Evolutionary conservation across 1,140 invertebrate genomes (phyloP), one percentile per base, ranked within the genome.

Genomic region (Papilio helenus): DNA sequence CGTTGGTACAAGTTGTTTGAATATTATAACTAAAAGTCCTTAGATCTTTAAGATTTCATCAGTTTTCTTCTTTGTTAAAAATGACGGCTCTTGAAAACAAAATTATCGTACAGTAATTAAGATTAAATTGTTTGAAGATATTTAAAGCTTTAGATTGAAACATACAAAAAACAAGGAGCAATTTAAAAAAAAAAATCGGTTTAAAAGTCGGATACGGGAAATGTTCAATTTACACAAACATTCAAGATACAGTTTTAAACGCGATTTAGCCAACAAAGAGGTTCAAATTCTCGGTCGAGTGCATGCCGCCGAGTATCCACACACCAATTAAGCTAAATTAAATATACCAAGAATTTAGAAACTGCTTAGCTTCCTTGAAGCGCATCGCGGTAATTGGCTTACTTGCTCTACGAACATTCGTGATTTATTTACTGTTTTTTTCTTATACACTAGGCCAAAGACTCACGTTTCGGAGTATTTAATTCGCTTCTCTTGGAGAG

Each of bases 301-400:
- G 88, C 88, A 82, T 85, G 84, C 89, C 84, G 83, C 85, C 85
- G 85, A 87, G 84, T 90, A 91, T 88, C 84, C 85, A 92, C 90
- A 92, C 87, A 92, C 90, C 90, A 93, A 94, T 94, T 93, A 93
- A 92, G 89, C 85, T 93, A 86, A 93, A 94, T 94, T 92, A 93
- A 94, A 93, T 92, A 91, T 92, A 93, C 92, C 88, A 92, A 93
- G 92, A 94, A 94, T 93, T 93, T 94, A 94, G 93, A 93, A 94
- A 94, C 90, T 93, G 90, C 87, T 92, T 92, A 92, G 88, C 92
- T 93, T 93, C 89, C 92, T 93, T 92, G 90, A 92, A 94, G 91
- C 93, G 93, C 92, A 93, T 90, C 93, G 92, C 82, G 81, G 88
- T 94, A 94, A 94, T 94, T 94, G 92, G 92, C 92, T 90, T 90